Evolutionary conservation across 2,888 invertebrate genomes (phyloP).

Genomic region (Philereme transversata): DNA sequence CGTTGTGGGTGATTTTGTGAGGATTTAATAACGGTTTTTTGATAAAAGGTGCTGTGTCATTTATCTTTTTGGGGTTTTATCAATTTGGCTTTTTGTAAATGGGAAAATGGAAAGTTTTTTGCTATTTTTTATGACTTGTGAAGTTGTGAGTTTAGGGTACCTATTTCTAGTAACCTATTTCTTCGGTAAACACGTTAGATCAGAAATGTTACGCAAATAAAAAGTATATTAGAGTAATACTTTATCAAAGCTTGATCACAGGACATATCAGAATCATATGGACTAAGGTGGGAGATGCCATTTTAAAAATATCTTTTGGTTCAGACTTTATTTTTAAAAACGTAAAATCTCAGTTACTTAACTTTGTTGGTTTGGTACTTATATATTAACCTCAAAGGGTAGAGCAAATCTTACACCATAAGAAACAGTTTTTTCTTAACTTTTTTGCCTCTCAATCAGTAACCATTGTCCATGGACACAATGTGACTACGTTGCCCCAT

Average conservation of each 20-base stretch:
- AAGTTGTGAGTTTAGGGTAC: too few relatives aligned
- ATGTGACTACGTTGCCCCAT: conserved; percentile 61
- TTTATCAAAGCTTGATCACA: too few relatives aligned
- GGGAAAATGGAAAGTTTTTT: conserved; percentile 9
- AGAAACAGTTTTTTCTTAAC: conserved; percentile 21
- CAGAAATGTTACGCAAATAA: too few relatives aligned
- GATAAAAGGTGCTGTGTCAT: conserved; percentile 47
- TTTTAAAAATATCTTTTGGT: too few relatives aligned
- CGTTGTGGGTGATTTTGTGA: conserved; percentile 62
- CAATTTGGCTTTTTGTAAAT: conserved; percentile 16
- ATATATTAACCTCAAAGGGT: too few relatives aligned
- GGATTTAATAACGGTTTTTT: conserved; percentile 71
- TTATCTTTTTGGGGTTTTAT: conserved; percentile 36
- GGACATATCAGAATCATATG: too few relatives aligned
- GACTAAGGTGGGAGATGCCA: too few relatives aligned
- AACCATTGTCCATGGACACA: conserved; percentile 65
- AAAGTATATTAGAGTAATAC: too few relatives aligned
- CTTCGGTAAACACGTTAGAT: too few relatives aligned
- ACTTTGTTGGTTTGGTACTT: too few relatives aligned
- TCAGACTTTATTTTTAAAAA: too few relatives aligned
- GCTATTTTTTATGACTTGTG: neutral
- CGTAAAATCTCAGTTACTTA: neutral
- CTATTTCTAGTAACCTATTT: too few relatives aligned
- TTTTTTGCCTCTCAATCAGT: conserved; percentile 71
- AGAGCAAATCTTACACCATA: neutral